Conservation (phyloP, 2,888 invertebrate genomes). For the Platypus cylindrus region DNA sequence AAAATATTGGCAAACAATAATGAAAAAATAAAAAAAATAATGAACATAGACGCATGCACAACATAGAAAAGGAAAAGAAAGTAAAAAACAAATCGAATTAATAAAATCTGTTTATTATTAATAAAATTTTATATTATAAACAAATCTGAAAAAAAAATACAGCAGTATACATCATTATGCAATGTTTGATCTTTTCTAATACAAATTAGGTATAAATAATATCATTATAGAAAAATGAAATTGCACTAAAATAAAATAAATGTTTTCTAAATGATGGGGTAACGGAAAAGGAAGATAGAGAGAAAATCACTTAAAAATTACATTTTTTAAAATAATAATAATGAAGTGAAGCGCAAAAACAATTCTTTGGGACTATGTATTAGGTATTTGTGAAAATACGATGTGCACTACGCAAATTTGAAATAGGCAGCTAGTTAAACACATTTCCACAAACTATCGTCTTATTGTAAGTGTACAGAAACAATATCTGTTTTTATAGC, state of each 20-base stretch:
- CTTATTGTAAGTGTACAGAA: no score
- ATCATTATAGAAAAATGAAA: slow-evolving; percentile 3
- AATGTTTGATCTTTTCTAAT: no score
- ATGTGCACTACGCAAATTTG: background rate
- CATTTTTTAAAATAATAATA: no score
- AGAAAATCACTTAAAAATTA: no score
- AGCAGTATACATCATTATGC: slow-evolving; percentile 12
- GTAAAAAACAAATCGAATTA: slow-evolving; percentile 7
- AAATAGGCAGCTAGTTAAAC: no score
- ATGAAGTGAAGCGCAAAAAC: slow-evolving; percentile 2
- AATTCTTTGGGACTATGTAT: background rate
- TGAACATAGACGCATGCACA: slow-evolving; percentile 1
- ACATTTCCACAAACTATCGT: no score
- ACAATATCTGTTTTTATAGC: no score
- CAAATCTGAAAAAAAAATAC: slow-evolving; percentile 15
- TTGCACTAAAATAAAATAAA: slow-evolving; percentile 8
- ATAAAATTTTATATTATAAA: slow-evolving; percentile 12
- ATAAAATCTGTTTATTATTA: slow-evolving; percentile 11
- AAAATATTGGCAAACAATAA: slow-evolving; percentile 6
- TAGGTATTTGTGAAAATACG: background rate
- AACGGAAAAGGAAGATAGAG: no score
- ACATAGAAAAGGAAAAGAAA: slow-evolving; percentile 8
- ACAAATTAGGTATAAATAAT: slow-evolving; percentile 6
- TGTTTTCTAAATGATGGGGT: no score
- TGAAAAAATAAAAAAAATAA: slow-evolving; percentile 4